These are phyloP conservation scores for Thumatha senex DNA, from an alignment of 2,888 invertebrate species.

Conservation along the genomic window DNA sequence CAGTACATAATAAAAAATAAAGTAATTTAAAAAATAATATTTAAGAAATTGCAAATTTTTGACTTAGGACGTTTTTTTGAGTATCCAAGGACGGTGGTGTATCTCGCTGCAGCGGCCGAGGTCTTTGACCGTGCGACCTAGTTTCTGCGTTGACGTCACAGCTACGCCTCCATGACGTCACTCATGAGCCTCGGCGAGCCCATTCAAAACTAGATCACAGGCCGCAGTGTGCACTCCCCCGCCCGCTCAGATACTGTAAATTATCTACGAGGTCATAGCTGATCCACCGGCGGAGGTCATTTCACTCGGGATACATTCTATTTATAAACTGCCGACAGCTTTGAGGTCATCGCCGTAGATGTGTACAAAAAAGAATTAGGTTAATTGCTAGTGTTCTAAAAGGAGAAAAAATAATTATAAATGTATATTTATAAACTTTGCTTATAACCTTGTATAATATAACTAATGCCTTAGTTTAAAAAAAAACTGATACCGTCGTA, in stretches of 20 bases:
- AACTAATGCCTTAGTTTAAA: too few relatives aligned
- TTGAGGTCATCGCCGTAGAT: conserved; percentile 45
- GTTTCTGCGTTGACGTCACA: conserved; percentile 73
- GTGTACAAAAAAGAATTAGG: not conserved
- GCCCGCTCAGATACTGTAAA: conserved; percentile 36
- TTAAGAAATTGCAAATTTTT: not conserved
- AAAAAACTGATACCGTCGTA: too few relatives aligned
- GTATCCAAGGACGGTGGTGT: conserved; percentile 51
- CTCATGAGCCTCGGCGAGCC: conserved; percentile 65
- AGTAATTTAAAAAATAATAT: too few relatives aligned
- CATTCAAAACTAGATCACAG: conserved; percentile 81
- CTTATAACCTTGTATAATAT: too few relatives aligned
- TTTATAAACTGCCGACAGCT: conserved; percentile 40
- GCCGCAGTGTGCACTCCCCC: conserved; percentile 53
- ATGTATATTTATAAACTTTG: too few relatives aligned
- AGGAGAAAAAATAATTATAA: too few relatives aligned
- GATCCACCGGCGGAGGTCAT: conserved; percentile 53
- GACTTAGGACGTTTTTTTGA: conserved; percentile 30
- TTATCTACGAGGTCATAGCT: conserved; percentile 50
- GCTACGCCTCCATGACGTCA: conserved; percentile 79
- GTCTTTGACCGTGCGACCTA: conserved; percentile 75
- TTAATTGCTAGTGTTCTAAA: too few relatives aligned
- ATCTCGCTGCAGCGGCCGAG: conserved; percentile 64
- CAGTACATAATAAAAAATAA: too few relatives aligned
- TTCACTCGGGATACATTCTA: conserved; percentile 50